Percentiles rank a stretch among this genome's conserved stretches.
Conservation (phyloP, 2,113 vertebrate genomes). For the Pagrus major region DNA sequence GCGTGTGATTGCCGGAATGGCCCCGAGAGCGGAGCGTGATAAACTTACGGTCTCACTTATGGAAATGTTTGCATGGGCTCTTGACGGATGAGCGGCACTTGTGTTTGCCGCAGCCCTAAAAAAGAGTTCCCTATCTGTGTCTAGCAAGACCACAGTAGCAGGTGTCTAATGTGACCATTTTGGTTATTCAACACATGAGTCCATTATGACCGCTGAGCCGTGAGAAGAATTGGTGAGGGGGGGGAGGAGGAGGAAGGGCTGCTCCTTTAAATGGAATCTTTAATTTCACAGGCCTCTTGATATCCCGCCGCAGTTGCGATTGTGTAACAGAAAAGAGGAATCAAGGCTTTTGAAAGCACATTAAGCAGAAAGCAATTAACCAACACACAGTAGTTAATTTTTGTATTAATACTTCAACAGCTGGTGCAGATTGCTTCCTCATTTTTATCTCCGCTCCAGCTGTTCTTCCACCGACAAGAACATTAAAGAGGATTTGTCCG, state of each 20-base stretch:
- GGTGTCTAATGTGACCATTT: constrained; percentile 85
- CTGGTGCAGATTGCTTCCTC: constrained; percentile 81
- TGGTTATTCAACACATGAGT: constrained; percentile 85
- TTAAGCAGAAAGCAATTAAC: constrained; percentile 88
- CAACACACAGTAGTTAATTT: constrained; percentile 86
- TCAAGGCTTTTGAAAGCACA: constrained; percentile 85
- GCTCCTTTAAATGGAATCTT: constrained; percentile 82
- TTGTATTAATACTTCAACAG: constrained; percentile 87
- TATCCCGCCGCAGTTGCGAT: constrained; percentile 75
- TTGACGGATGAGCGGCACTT: constrained; percentile 77
- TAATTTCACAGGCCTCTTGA: constrained; percentile 84
- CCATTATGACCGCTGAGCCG: constrained; percentile 83
- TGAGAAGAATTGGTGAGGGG: constrained; percentile 78
- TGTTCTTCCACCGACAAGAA: constrained; percentile 82
- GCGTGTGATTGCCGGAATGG: constrained; percentile 64
- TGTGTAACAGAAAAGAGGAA: constrained; percentile 83
- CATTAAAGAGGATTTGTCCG: constrained; percentile 85
- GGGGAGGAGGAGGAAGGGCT: constrained; percentile 58
- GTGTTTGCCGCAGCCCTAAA: constrained; percentile 68
- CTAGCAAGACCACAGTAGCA: constrained; percentile 79
- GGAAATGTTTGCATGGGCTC: constrained; percentile 78
- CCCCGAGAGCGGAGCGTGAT: constrained; percentile 66
- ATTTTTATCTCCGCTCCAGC: constrained; percentile 85
- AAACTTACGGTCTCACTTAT: constrained; percentile 68
- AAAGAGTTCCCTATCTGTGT: constrained; percentile 69